Base-by-base conservation (phyloP, 2,888 invertebrate species). In the Tetramorium bicarinatum region DNA sequence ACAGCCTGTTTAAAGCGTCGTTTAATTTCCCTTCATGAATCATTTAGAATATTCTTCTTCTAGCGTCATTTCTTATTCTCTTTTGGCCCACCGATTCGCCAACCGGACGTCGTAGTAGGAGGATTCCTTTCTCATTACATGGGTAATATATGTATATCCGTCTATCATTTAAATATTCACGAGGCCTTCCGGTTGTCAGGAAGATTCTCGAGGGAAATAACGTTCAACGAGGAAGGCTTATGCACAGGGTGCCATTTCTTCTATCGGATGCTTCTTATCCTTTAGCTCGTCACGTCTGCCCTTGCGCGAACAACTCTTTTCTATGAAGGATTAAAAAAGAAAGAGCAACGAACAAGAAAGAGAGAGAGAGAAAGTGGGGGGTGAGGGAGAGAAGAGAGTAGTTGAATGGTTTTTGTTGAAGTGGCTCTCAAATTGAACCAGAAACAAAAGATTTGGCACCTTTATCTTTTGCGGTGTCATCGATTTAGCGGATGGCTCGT, bases 381-480 rank as follows among this genome's bases (percentile, higher is more conserved):
- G n/a, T n/a, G n/a, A 29, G 13, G 18, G 13, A 56, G 29, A 3
- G 15, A 44, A 21, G 75, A 77, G 72, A 77, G 75, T 67, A 61
- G 34, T 72, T 80, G 85, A 89, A 87, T 87, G 85, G 87, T 88
- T 85, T 88, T 88, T 87, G 87, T 79, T 82, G 66, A 38, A 59
- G 41, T 80, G 64, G 64, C 83, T 84, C 87, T 87, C 84, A 80
- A 85, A 86, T 85, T 82, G 80, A 91, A 84, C 87, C 84, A 87
- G 87, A 91, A 91, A 92, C 91, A 92, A 92, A 92, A 91, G 92
- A 91, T 92, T 92, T 86, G 88, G 86, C 90, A 91, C 87, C 88
- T 91, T 91, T 92, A 91, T 92, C 90, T 91, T 87, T 87, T 79
- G 85, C 84, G 85, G 72, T 47, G 54, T 21, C 64, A 83, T 38